Conservation (phyloP, 2,888 invertebrate species). For the Drosophila monieri region DNA sequence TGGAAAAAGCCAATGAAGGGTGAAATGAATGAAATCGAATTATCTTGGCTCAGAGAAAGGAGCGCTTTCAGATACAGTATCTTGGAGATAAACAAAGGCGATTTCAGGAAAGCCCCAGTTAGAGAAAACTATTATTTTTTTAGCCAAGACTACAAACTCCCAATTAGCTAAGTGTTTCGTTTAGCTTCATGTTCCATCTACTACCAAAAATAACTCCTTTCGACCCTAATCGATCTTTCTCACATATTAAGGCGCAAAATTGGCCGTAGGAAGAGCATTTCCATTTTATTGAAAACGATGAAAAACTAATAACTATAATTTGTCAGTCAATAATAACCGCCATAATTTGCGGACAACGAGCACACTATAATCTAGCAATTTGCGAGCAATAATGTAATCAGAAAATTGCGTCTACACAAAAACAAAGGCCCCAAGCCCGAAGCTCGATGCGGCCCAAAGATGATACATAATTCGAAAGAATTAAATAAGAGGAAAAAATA, state of each 20-base stretch:
- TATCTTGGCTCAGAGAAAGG: background rate
- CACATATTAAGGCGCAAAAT: conserved; percentile 45
- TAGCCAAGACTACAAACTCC: background rate
- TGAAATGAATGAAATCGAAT: conserved; percentile 18
- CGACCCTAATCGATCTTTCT: conserved; percentile 4
- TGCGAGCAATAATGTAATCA: conserved; percentile 76
- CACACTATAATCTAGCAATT: conserved; percentile 73
- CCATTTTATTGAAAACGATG: conserved; percentile 56
- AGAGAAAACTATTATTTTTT: background rate
- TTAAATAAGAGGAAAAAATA: conserved; percentile 44
- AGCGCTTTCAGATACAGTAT: conserved; percentile 4
- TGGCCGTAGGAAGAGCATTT: conserved; percentile 40
- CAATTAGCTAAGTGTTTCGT: background rate
- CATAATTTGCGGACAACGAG: conserved; percentile 47
- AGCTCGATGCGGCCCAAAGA: conserved; percentile 46
- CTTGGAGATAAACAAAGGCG: background rate
- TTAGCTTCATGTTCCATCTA: background rate
- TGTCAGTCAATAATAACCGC: conserved; percentile 63
- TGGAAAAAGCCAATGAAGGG: conserved; percentile 1
- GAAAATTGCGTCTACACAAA: conserved; percentile 73
- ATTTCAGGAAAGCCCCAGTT: background rate
- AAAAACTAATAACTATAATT: conserved; percentile 73
- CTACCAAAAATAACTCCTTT: background rate
- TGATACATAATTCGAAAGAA: conserved; percentile 45
- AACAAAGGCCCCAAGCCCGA: conserved; percentile 23